Evolutionary conservation across 2,888 invertebrate species (phyloP), one percentile per base, ranked within the genome.

Genomic region (Cryptocheilus praepositus): DNA sequence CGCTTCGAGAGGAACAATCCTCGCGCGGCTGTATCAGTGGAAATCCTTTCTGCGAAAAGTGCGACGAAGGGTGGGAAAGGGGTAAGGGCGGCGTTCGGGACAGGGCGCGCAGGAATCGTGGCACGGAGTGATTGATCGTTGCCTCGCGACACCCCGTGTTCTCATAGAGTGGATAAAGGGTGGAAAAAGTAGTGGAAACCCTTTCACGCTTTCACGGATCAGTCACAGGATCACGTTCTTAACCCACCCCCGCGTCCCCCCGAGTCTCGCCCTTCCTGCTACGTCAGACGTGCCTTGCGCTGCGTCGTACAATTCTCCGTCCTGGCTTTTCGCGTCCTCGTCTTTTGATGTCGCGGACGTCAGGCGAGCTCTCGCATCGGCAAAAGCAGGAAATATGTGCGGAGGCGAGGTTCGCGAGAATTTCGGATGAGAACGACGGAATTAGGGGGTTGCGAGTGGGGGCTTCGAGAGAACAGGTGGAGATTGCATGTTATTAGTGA

Each of bases 121-220:
- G 79, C 70, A 73, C 73, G 73, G 72, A 77, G 85, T 87, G 87
- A 87, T 87, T 86, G 86, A 87, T 87, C 85, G 84, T 83, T 78
- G 80, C 79, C 78, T 80, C 79, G 80, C 83, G 82, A 82, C 83
- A 86, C 84, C 84, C 80, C 77, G 73, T 76, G 79, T 81, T 80
- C 81, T 73, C 75, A 72, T 65, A 73, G 80, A 83, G 80, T 82
- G 80, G 77, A 80, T 81, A 82, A 85, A 85, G 83, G 85, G 83
- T 83, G 77, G 79, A 77, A 77, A 75, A 77, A 76, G 77, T 73
- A 73, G 79, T 74, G 74, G 76, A 76, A 85, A 83, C 85, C 85
- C 85, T 86, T 86, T 85, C 81, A 80, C 81, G 79, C 83, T 83
- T 82, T 82, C 83, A 81, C 76, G 83, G 81, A 86, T 84, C 83